These are phyloP conservation scores for Pionites leucogaster DNA, from an alignment of 2,113 vertebrate genomes.

Conservation along the genomic window DNA sequence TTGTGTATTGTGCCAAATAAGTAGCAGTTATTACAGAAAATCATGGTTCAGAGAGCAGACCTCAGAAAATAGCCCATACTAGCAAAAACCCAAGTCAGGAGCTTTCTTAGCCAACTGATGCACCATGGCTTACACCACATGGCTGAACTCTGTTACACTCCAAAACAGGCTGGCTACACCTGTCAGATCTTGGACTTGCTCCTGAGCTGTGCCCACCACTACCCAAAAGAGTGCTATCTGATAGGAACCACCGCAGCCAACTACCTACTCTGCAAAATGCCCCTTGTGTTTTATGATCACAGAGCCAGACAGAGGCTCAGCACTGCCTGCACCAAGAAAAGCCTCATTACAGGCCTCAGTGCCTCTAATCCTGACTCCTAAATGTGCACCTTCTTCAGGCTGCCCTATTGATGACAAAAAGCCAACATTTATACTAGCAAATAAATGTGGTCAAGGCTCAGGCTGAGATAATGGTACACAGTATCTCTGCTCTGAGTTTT, in stretches of 20 bases:
- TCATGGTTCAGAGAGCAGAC: background rate
- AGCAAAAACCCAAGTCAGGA: background rate
- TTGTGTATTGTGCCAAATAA: background rate
- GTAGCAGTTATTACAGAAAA: conserved; percentile 8
- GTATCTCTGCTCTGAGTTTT: background rate
- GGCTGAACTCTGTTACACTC: background rate
- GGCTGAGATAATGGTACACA: background rate
- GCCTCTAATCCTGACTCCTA: background rate
- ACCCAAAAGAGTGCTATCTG: background rate
- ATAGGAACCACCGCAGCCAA: background rate
- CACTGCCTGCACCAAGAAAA: background rate
- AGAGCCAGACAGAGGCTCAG: background rate
- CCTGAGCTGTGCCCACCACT: background rate
- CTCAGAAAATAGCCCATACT: background rate
- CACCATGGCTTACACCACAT: background rate
- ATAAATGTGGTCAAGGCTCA: background rate
- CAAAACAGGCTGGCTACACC: background rate
- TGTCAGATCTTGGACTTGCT: background rate
- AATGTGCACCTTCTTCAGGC: background rate
- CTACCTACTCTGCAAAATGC: background rate
- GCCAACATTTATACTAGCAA: background rate
- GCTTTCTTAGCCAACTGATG: background rate
- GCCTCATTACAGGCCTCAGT: rapidly evolving
- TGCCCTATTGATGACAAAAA: background rate
- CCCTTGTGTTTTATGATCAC: background rate